A percentile compares a stretch with the other conserved stretches of the same genome.
Evolutionary conservation across 2,888 invertebrate species (phyloP).

Genomic region (Xestobium rufovillosum): DNA sequence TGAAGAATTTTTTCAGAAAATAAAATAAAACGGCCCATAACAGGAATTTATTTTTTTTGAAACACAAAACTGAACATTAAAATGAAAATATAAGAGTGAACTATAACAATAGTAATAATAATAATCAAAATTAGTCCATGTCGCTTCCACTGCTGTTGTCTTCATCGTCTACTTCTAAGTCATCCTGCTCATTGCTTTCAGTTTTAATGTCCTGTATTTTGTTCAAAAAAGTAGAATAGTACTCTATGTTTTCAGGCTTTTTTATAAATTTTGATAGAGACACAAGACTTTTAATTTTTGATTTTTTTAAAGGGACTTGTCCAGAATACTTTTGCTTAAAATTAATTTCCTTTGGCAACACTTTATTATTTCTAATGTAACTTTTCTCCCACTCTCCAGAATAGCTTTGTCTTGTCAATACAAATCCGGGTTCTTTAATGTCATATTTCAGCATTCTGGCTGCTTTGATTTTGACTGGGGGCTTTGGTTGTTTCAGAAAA

Average conservation of each 20-base stretch:
- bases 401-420: slow-evolving; percentile 1
- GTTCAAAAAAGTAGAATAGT: slow-evolving; percentile 1
- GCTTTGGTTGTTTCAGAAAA: slow-evolving; percentile 2
- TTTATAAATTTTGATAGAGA: not conserved
- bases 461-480: not conserved
- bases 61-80: not conserved
- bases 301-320: not conserved
- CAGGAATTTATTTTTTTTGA: no score
- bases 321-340: slow-evolving; percentile 2
- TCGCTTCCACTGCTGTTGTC: not conserved
- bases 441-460: slow-evolving; percentile 3
- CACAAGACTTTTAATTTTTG: not conserved
- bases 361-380: slow-evolving; percentile 2
- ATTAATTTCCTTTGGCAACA: slow-evolving; percentile 1
- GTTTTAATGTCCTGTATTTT: not conserved
- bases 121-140: not conserved
- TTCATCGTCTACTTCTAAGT: not conserved
- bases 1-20: no score
- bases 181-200: not conserved
- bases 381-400: not conserved
- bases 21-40: no score
- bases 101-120: not conserved
- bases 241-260: not conserved
- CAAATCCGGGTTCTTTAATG: not conserved
- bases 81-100: not conserved